Conservation (phyloP, 2,888 invertebrate species). For the Nomada flava region DNA sequence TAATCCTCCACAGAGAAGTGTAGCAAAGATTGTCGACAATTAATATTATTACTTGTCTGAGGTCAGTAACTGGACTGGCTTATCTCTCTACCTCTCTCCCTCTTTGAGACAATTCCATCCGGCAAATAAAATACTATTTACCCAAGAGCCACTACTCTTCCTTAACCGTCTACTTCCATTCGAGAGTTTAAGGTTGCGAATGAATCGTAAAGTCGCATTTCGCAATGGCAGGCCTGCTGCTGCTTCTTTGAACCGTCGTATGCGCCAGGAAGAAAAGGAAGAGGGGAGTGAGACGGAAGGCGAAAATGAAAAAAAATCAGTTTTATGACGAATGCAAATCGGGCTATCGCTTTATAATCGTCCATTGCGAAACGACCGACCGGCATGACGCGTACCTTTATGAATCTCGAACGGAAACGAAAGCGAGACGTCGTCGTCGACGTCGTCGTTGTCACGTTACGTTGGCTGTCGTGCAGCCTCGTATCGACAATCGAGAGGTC, state of each 20-base stretch:
- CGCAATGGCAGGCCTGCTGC: not conserved
- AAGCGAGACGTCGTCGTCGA: conserved; percentile 25
- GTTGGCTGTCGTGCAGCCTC: not conserved
- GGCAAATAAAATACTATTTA: too few relatives aligned
- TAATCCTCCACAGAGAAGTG: not conserved
- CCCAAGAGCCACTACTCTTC: too few relatives aligned
- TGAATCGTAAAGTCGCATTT: not conserved
- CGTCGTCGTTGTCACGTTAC: conserved; percentile 21
- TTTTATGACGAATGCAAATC: conserved; percentile 20
- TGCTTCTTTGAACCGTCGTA: not conserved
- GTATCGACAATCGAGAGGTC: conserved; percentile 11
- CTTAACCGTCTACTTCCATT: too few relatives aligned
- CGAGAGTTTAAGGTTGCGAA: too few relatives aligned
- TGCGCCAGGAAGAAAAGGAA: not conserved
- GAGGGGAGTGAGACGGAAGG: not conserved
- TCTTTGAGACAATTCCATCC: too few relatives aligned
- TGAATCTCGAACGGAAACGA: conserved; percentile 35
- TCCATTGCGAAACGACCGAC: conserved; percentile 3
- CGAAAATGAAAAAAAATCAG: not conserved
- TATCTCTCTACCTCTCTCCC: too few relatives aligned
- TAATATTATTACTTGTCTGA: not conserved
- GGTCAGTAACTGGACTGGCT: too few relatives aligned
- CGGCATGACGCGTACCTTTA: not conserved
- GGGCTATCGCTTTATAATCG: conserved; percentile 3
- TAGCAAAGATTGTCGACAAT: not conserved